These are phyloP conservation scores for Lemur catta DNA, from an alignment of 2,797 vertebrate genomes.

Conservation along the genomic window DNA sequence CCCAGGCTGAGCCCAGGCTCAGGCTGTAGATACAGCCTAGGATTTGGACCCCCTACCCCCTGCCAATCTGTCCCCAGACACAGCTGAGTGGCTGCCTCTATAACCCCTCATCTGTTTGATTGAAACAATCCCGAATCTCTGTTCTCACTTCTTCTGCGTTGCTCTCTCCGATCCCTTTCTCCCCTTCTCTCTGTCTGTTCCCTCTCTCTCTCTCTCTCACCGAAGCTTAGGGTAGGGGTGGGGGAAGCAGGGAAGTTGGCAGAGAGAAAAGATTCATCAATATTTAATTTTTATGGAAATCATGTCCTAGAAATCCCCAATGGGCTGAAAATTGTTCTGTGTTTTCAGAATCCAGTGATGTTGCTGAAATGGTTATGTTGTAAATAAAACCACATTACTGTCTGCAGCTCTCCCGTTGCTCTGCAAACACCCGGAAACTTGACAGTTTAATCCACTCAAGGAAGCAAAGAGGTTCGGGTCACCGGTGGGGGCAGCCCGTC, in stretches of 20 bases:
- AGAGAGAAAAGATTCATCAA: conserved; percentile 66
- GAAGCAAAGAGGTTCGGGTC: conserved; percentile 48
- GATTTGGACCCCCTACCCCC: too few species aligned
- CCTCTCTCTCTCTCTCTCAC: background rate
- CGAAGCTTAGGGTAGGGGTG: background rate
- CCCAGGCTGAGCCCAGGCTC: background rate
- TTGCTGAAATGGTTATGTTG: conserved; percentile 68
- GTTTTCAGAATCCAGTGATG: conserved; percentile 74
- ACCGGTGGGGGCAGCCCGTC: background rate
- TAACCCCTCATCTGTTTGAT: too few species aligned
- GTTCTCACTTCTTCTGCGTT: background rate
- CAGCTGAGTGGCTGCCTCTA: background rate
- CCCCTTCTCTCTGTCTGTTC: background rate
- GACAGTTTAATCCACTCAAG: conserved; percentile 71
- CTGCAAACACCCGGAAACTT: conserved; percentile 57
- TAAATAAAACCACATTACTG: conserved; percentile 77
- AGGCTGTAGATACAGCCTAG: too few species aligned
- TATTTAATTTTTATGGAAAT: conserved; percentile 80
- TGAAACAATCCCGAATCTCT: background rate
- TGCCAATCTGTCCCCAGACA: too few species aligned
- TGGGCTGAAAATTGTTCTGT: conserved; percentile 70
- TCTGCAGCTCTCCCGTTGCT: conserved; percentile 55
- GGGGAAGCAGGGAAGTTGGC: conserved; percentile 13
- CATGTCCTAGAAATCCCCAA: conserved; percentile 62
- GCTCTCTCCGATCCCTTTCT: background rate